These are phyloP conservation scores for Phaethornis superciliosus DNA, from an alignment of 2,113 vertebrate genomes.

Conservation along the genomic window DNA sequence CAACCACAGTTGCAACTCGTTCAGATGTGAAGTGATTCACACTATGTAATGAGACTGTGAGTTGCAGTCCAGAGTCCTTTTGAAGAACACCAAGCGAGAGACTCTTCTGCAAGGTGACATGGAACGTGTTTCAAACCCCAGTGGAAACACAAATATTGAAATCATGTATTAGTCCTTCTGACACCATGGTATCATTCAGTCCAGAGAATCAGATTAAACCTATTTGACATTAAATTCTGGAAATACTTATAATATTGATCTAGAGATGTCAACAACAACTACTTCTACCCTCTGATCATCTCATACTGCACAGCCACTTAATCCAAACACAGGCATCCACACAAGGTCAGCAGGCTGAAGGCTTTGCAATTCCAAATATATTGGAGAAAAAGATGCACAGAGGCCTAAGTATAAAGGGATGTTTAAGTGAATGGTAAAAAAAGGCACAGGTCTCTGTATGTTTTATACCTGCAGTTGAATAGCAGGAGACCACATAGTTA, in stretches of 20 bases:
- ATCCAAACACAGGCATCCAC: background rate
- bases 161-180: background rate
- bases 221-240: background rate
- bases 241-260: background rate
- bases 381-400: background rate
- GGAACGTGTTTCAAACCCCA: background rate
- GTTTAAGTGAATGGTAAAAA: background rate
- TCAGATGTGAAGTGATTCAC: background rate
- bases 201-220: background rate
- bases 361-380: background rate
- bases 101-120: background rate
- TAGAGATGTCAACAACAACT: background rate
- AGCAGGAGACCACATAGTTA: background rate
- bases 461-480: background rate
- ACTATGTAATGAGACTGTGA: background rate
- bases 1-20: background rate
- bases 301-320: background rate
- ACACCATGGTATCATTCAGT: background rate
- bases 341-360: background rate
- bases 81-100: background rate
- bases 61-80: accelerated
- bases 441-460: background rate
- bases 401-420: background rate
- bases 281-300: background rate
- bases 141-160: background rate